Percentiles rank a stretch among this genome's conserved stretches.
These are phyloP conservation scores for Lophius piscatorius DNA, from an alignment of 2,113 vertebrate species.

Conservation along the genomic window DNA sequence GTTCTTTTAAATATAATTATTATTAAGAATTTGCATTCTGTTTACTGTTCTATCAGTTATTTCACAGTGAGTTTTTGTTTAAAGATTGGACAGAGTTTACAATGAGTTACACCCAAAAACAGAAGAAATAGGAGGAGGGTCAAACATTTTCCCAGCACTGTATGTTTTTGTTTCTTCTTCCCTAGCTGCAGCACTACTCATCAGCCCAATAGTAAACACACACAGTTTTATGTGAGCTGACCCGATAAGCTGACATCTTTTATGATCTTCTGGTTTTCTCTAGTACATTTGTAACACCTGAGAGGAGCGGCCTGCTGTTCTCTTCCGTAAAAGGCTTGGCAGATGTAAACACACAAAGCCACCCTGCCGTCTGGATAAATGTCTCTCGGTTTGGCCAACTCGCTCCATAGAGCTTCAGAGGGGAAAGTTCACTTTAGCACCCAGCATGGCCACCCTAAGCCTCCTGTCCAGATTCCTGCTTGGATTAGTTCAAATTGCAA, in stretches of 20 bases:
- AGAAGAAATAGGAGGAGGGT: no score
- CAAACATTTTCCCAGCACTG: no score
- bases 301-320: constrained; percentile 46
- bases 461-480: constrained; percentile 61
- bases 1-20: no score
- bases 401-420: constrained; percentile 30
- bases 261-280: constrained; percentile 18
- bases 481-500: constrained; percentile 74
- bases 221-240: background rate
- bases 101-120: no score
- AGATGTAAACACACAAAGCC: constrained; percentile 22
- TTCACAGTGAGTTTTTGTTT: no score
- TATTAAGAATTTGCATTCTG: no score
- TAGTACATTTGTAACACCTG: constrained; percentile 27
- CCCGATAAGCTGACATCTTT: constrained; percentile 11
- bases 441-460: constrained; percentile 46
- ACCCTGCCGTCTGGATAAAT: constrained; percentile 54
- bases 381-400: constrained; percentile 13
- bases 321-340: constrained; percentile 34
- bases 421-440: constrained; percentile 46
- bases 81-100: no score
- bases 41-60: no score
- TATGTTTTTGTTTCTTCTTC: background rate
- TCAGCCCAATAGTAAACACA: no score
- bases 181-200: background rate